phyloP scores from a whole-genome alignment of 2,113 vertebrate genomes.

The Hystrix cristata region DNA sequence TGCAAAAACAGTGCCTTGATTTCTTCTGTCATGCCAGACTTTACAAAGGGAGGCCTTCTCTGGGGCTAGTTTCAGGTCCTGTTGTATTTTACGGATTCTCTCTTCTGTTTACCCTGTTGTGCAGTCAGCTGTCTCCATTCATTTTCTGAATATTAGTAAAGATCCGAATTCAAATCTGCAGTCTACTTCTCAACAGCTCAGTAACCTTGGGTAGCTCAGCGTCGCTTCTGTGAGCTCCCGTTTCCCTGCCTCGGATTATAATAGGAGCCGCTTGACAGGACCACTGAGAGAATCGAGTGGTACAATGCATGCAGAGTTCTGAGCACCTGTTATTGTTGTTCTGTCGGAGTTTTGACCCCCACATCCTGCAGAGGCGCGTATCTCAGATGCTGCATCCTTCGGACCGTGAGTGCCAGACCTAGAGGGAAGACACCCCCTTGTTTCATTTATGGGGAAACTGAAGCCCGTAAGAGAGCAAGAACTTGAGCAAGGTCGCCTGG shows the following conservation, averaged over 20 bases:
- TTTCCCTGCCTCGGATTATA: background rate
- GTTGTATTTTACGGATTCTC: background rate
- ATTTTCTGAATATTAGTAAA: background rate
- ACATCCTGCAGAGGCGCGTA: background rate
- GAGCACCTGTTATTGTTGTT: background rate
- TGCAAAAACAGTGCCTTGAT: background rate
- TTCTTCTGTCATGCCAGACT: background rate
- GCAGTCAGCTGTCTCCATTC: background rate
- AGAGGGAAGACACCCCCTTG: background rate
- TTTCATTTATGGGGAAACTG: background rate
- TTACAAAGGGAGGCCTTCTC: background rate
- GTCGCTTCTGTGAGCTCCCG: background rate
- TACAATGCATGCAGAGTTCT: background rate
- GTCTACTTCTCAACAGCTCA: background rate
- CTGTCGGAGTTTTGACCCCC: background rate
- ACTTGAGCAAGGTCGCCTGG: accelerated
- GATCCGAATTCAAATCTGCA: background rate
- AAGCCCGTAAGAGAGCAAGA: background rate
- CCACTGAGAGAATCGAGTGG: background rate
- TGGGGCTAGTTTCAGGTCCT: background rate
- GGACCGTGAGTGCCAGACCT: background rate
- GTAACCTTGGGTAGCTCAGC: background rate
- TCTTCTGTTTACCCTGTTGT: background rate
- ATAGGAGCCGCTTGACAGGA: background rate
- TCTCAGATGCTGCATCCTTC: background rate